Base-by-base conservation (phyloP, 2,888 invertebrate genomes). In the Nowickia ferox region DNA sequence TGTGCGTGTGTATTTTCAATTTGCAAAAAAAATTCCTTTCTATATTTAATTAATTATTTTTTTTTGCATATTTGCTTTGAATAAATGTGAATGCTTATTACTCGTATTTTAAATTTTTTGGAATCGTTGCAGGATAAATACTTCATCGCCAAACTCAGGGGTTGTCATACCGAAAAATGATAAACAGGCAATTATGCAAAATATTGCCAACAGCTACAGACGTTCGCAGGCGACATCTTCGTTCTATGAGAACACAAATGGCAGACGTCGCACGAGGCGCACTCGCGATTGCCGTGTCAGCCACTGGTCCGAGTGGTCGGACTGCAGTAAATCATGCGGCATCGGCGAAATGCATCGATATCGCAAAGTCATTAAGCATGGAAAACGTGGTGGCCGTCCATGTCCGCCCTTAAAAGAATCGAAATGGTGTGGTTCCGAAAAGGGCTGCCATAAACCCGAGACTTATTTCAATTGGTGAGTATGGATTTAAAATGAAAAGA, bases 311-410 rank as follows among this genome's bases (percentile, higher is more conserved):
- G 95, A 95, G 78, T 98, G 97, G 98, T 96, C 96, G 90, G 94
- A 95, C 10, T 98, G 98, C 94, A 97, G 96, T 93, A 96, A 96
- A 91, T 96, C 96, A 74, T 97, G 98, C 91, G 97, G 97, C 87
- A 97, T 98, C 86, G 98, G 98, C 38, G 96, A 97, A 90, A 97
- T 96, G 93, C 94, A 96, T 92, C 95, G 98, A 89, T 95, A 95
- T 88, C 94, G 98, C 86, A 95, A 96, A 89, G 95, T 98, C 78
- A 93, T 96, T 88, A 95, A 96, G 89, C 96, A 96, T 89, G 95
- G 97, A 77, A 94, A 96, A 84, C 94, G 96, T 15, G 97, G 97
- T 15, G 98, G 98, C 11, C 94, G 95, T 42, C 94, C 96, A 9
- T 98, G 98, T 93, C 97, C 97, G 9, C 96, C 97, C 13, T 94